Base-by-base conservation (phyloP, 1,140 invertebrate genomes). In the Drosophila simulans region DNA sequence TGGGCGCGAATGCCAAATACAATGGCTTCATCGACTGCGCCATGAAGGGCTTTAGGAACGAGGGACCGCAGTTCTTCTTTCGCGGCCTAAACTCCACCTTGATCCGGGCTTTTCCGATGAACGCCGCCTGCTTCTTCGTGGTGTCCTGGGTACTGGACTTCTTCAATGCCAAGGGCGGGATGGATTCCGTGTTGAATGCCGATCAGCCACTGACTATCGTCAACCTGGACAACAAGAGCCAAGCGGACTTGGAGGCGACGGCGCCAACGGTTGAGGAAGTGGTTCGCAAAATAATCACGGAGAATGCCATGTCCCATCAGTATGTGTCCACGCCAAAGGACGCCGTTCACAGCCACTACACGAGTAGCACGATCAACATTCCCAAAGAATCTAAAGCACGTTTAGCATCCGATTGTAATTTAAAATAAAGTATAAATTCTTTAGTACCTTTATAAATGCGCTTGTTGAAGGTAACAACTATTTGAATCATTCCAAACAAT, bases 61-160 rank as follows among this genome's bases (percentile, higher is more conserved):
- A 98, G 83, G 97, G 97, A 0, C 93, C 94, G 59, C 68, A 78
- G 0, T 96, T 95, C 63, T 93, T 98, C 60, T 93, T 94, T 20
- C 93, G 95, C 11, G 97, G 97, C 0, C 82, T 98, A 0, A 94
- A 93, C 11, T 96, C 97, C 0, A 96, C 97, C 0, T 91, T 97
- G 13, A 91, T 98, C 35, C 94, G 98, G 43, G 97, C 98, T 0
- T 98, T 98, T 92, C 97, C 98, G 0, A 96, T 96, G n/a, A 99
- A 98, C 85, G 98, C 97, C 0, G 96, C 96, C 2, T 98, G 97
- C 35, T 98, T 98, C 90, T 94, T 96, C 3, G 96, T 97, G 4
- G 97, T 98, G 13, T 95, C 95, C 4, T 97, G 96, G 95, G 94
- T 94, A 0, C 92, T 96, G 69, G 58, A 82, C 8, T 65, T 86